Evolutionary conservation across 2,888 invertebrate species (phyloP).

Genomic region (Netelia inedita): DNA sequence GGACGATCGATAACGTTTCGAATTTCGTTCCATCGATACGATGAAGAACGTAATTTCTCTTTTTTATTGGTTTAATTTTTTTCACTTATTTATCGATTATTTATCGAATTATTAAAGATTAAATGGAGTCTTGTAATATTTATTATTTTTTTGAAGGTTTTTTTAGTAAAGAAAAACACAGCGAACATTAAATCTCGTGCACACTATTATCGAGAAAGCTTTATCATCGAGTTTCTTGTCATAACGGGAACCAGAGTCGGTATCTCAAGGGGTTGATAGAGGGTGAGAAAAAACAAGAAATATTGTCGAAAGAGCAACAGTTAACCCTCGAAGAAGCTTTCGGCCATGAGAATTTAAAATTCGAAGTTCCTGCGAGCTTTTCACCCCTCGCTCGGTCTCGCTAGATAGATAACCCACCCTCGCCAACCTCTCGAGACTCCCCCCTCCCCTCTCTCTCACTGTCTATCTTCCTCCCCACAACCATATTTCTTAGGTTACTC

Average conservation of each 20-base stretch:
- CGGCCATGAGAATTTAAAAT: conserved; percentile 32
- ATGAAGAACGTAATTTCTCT: too few relatives aligned
- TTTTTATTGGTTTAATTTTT: too few relatives aligned
- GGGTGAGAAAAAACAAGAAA: not conserved
- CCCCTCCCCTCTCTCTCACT: not conserved
- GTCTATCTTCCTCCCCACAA: not conserved
- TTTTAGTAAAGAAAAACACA: not conserved
- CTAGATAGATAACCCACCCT: not conserved
- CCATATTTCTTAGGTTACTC: conserved; percentile 47
- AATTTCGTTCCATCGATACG: too few relatives aligned
- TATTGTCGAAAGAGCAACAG: not conserved
- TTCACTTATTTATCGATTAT: too few relatives aligned
- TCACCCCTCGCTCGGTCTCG: not conserved
- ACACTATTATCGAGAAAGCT: not conserved
- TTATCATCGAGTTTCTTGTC: not conserved
- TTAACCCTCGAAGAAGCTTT: conserved; percentile 10
- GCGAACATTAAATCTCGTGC: not conserved
- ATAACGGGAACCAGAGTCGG: not conserved
- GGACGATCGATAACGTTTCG: too few relatives aligned
- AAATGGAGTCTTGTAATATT: not conserved
- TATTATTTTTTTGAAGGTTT: not conserved
- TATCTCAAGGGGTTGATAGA: not conserved
- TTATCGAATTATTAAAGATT: too few relatives aligned
- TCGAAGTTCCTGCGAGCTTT: conserved; percentile 21
- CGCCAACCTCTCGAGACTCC: conserved; percentile 3